These are phyloP conservation scores for Apodemus speciosus DNA, from an alignment of 2,113 vertebrate genomes.

Conservation along the genomic window DNA sequence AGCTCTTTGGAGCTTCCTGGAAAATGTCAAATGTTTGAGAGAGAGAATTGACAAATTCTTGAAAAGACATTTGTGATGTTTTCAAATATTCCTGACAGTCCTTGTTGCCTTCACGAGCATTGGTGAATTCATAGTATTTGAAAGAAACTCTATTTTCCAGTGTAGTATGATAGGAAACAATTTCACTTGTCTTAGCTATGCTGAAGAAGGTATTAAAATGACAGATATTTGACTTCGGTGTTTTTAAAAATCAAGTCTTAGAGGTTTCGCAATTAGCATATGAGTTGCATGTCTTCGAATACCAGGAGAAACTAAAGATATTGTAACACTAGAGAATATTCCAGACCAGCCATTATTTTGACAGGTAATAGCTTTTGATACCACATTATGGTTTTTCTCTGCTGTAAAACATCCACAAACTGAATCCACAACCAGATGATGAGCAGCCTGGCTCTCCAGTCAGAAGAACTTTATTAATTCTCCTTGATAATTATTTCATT, in stretches of 20 bases:
- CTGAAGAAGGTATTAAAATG: conserved; percentile 66
- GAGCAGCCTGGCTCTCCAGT: conserved; percentile 46
- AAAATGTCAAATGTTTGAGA: conserved; percentile 45
- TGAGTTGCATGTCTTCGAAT: conserved; percentile 48
- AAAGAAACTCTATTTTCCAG: conserved; percentile 56
- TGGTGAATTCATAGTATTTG: conserved; percentile 50
- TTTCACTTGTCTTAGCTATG: conserved; percentile 5
- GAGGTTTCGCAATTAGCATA: conserved; percentile 56
- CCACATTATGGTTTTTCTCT: background rate
- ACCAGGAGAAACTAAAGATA: background rate
- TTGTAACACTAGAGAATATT: background rate
- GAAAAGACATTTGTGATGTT: conserved; percentile 51
- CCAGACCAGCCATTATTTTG: conserved; percentile 41
- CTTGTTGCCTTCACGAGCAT: conserved; percentile 35
- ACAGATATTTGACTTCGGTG: conserved; percentile 34
- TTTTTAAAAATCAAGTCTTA: conserved; percentile 39
- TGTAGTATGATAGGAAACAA: conserved; percentile 8
- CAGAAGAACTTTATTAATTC: conserved; percentile 49
- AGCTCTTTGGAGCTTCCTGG: background rate
- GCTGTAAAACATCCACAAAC: conserved; percentile 10
- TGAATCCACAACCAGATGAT: conserved; percentile 11
- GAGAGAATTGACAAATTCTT: conserved; percentile 58
- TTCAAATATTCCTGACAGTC: conserved; percentile 50
- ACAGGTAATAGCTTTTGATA: conserved; percentile 50
- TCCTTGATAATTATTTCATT: conserved; percentile 51